A percentile compares a stretch with the other conserved stretches of the same genome.
Conservation (phyloP, 30 jellyfish, hydroid and myxozoan species). For the Clytia hemisphaerica region DNA sequence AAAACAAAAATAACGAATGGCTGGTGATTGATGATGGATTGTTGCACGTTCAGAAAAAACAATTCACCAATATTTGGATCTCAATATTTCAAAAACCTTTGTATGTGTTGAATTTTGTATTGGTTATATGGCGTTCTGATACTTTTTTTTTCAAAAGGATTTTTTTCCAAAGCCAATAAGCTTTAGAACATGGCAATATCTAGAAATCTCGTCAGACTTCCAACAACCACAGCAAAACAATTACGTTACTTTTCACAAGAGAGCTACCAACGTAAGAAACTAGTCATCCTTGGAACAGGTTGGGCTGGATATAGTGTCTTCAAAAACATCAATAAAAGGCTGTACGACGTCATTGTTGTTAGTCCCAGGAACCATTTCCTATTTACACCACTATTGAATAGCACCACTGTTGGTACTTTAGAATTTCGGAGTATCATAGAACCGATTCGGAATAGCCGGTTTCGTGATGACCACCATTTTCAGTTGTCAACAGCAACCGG, state of each 20-base stretch:
- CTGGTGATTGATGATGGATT: too few relatives aligned
- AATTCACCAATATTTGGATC: too few relatives aligned
- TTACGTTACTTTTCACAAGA: too few relatives aligned
- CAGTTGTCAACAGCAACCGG: slow-evolving; percentile 79
- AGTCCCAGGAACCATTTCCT: slow-evolving; percentile 96
- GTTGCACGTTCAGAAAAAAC: too few relatives aligned
- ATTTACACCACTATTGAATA: slow-evolving; percentile 80
- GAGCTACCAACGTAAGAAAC: slow-evolving; percentile 45
- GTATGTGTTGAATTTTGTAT: too few relatives aligned
- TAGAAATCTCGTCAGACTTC: too few relatives aligned
- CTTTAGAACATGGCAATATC: too few relatives aligned
- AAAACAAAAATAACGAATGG: too few relatives aligned
- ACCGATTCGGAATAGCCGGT: slow-evolving; percentile 73
- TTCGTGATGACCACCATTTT: slow-evolving; percentile 90
- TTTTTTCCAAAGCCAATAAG: too few relatives aligned
- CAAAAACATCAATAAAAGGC: slow-evolving; percentile 43
- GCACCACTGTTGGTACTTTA: slow-evolving; percentile 97
- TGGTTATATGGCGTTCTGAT: too few relatives aligned
- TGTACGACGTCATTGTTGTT: slow-evolving; percentile 84
- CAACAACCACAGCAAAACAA: neutral
- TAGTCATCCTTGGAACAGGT: slow-evolving; percentile 86
- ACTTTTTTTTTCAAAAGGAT: too few relatives aligned
- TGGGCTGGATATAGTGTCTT: slow-evolving; percentile 97
- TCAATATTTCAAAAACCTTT: too few relatives aligned
- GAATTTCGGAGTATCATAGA: slow-evolving; percentile 95